phyloP scores from a whole-genome alignment of 2,797 vertebrate species.

The Hippocampus kuda region DNA sequence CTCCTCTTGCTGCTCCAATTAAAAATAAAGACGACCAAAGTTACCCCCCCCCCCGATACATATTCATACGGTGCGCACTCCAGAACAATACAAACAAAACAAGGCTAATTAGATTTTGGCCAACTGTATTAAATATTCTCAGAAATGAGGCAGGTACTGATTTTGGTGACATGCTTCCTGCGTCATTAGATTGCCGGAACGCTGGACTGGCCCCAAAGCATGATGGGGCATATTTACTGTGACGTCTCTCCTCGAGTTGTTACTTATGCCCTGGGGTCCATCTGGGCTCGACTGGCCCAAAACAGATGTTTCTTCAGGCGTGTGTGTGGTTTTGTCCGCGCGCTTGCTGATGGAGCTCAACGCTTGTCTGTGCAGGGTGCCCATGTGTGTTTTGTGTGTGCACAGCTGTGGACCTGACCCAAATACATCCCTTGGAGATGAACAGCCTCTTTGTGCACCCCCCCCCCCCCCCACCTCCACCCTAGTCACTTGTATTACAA shows the following conservation, averaged over 20 bases:
- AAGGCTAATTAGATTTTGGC: constrained; percentile 18
- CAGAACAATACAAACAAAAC: background rate
- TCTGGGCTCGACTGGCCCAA: constrained; percentile 46
- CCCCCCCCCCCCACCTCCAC: constrained; percentile 2
- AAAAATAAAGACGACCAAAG: constrained; percentile 8
- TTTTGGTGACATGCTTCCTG: constrained; percentile 34
- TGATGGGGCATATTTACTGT: constrained; percentile 32
- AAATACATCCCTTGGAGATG: constrained; percentile 42
- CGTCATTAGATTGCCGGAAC: constrained; percentile 32
- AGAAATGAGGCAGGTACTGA: constrained; percentile 26
- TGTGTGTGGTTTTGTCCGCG: constrained; percentile 16
- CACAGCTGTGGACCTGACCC: constrained; percentile 44
- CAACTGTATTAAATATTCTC: constrained; percentile 39
- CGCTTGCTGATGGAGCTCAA: background rate
- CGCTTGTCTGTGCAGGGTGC: background rate
- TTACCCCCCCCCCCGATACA: constrained; percentile 22
- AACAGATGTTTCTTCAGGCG: constrained; percentile 49
- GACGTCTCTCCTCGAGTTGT: constrained; percentile 43
- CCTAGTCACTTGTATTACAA: constrained; percentile 16
- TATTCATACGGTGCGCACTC: constrained; percentile 32
- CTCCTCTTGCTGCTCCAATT: constrained; percentile 26
- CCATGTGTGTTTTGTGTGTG: constrained; percentile 15
- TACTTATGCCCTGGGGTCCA: constrained; percentile 34
- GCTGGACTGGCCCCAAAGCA: constrained; percentile 11
- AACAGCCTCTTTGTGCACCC: constrained; percentile 35